Evolutionary conservation across 2,113 vertebrate species (phyloP).

Genomic region (Peucedramus taeniatus): DNA sequence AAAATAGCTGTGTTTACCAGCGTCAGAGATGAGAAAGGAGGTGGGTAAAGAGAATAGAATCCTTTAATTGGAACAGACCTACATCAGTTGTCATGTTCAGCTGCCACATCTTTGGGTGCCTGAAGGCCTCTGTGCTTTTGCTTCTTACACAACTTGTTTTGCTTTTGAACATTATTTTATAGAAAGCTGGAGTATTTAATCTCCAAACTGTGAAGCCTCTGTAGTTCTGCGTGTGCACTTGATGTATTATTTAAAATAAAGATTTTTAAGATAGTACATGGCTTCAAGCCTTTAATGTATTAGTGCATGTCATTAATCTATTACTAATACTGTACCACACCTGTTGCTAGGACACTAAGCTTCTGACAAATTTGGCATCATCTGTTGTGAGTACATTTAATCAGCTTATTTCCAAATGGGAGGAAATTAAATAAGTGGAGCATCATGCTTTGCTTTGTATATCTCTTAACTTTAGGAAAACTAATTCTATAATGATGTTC

Average conservation of each 20-base stretch:
- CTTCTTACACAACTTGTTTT: neutral
- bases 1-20: neutral
- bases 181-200: neutral
- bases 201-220: neutral
- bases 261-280: neutral
- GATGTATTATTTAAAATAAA: neutral
- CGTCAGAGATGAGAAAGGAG: neutral
- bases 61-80: neutral
- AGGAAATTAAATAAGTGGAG: conserved; percentile 12
- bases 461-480: neutral
- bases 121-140: neutral
- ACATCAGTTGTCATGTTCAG: neutral
- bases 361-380: conserved; percentile 79
- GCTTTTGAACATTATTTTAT: neutral
- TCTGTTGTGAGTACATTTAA: conserved; percentile 80
- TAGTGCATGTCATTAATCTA: conserved; percentile 24
- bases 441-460: neutral
- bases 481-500: neutral
- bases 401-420: conserved; percentile 77
- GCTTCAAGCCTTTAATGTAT: conserved; percentile 22
- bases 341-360: conserved; percentile 85
- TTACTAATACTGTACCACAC: conserved; percentile 64
- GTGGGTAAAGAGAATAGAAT: neutral
- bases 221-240: neutral
- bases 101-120: neutral